Base-by-base conservation (phyloP, 1,140 invertebrate genomes). In the Dendroctonus valens region DNA sequence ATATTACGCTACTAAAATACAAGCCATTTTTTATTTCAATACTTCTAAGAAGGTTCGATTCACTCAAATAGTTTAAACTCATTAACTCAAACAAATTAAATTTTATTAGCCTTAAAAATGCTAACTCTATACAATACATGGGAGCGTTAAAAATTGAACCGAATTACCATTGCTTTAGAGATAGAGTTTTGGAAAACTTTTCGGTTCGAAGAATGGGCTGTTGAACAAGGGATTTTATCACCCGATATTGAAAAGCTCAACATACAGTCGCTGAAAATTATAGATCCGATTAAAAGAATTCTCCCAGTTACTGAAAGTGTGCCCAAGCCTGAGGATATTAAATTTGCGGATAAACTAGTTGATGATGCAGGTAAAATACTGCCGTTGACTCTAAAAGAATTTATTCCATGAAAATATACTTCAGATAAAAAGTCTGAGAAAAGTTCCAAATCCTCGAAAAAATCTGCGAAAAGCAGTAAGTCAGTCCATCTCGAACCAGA, bases 161-260 rank as follows among this genome's bases (percentile, higher is more conserved):
- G 2, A 8, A 12, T 52, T 12, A 7, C 8, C 3, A 3, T 8
- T n/a, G 39, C 51, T 65, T 42, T 60, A 73, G 69, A 71, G 40
- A 48, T 65, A 5, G 59, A 60, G 26, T 49, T 39, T 4, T 73
- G 69, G 69, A 65, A 71, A 65, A 69, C 54, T 8, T 74, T 75
- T 65, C 76, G 80, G 2, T 81, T 78, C 76, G 38, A 80, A 40
- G 68, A 75, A 12, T 81, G 80, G 80, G 78, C 80, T 0, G 70
- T 72, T 14, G 41, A 64, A 7, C 71, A 70, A 44, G 75, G 74
- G 11, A 46, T 77, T 7, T 71, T 75, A 39, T 65, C 74, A 11
- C 68, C 74, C 4, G 60, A 69, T 3, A 61, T 67, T 42, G 38
- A 51, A 12, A 62, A 62, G 58, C 42, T 68, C 5, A 62, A 68